A percentile compares a stretch with the other conserved stretches of the same genome.
Evolutionary conservation across 2,113 vertebrate species (phyloP).

Genomic region (Microcebus murinus): DNA sequence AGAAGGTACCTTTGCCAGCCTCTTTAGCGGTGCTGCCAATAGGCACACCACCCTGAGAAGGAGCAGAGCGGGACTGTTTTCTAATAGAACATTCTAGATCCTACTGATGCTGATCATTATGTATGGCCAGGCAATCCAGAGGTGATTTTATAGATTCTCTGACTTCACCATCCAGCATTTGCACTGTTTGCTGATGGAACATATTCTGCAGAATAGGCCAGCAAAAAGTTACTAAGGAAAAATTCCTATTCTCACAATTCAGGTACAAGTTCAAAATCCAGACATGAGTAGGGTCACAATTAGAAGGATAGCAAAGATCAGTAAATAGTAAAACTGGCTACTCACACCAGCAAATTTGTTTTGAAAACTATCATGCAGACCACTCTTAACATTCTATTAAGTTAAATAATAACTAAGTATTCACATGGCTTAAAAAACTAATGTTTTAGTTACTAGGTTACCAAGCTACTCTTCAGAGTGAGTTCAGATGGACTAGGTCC

Average conservation of each 20-base stretch:
- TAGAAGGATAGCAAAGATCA: neutral
- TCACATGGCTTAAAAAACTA: conserved; percentile 11
- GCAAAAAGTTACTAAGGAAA: neutral
- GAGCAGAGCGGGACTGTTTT: neutral
- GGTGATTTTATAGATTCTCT: neutral
- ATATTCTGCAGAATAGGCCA: neutral
- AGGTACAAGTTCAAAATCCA: neutral
- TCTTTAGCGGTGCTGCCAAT: neutral
- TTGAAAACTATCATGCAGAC: neutral
- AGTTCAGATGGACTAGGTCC: neutral
- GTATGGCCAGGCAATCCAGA: neutral
- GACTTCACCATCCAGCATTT: neutral
- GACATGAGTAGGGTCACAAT: neutral
- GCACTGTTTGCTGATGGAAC: neutral
- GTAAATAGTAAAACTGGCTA: neutral
- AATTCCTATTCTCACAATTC: neutral
- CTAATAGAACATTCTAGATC: neutral
- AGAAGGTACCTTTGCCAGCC: neutral
- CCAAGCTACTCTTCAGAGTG: neutral
- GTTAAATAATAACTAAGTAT: neutral
- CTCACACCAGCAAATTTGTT: neutral
- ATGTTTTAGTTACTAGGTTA: neutral
- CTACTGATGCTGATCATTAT: neutral
- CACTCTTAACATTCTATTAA: neutral
- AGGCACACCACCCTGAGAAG: neutral